Evolutionary conservation across 2,888 invertebrate genomes (phyloP).

Genomic region (Choristoneura rosaceana): DNA sequence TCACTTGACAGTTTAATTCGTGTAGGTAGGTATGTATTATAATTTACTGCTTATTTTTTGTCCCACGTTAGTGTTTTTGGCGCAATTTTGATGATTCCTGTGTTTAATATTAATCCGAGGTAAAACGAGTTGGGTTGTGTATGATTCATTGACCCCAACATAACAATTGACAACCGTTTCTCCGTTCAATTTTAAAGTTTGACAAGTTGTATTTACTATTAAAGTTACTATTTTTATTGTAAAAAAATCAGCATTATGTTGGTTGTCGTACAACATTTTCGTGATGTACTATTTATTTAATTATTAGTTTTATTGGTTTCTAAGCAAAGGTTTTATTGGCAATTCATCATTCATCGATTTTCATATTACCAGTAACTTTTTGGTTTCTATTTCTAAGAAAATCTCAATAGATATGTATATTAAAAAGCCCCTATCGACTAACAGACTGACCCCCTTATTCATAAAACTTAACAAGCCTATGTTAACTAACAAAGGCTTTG

Average conservation of each 20-base stretch:
- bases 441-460: no score
- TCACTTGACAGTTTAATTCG: slow-evolving; percentile 24
- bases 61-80: slow-evolving; percentile 12
- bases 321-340: no score
- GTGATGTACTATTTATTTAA: no score
- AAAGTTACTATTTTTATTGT: background rate
- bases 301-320: no score
- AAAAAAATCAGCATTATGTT: background rate
- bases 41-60: slow-evolving; percentile 14
- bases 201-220: background rate
- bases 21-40: slow-evolving; percentile 11
- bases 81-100: slow-evolving; percentile 14
- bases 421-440: no score
- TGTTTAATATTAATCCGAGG: background rate
- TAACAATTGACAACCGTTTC: slow-evolving; percentile 5
- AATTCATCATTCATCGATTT: no score
- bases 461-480: no score
- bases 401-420: no score
- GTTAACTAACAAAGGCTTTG: no score
- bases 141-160: background rate
- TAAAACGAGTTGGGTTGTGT: background rate
- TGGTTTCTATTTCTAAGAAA: no score
- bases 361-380: no score
- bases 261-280: no score
- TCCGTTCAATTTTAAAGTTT: background rate